Conservation (phyloP, 2,113 vertebrate genomes). For the Himantopus leucocephalus region DNA sequence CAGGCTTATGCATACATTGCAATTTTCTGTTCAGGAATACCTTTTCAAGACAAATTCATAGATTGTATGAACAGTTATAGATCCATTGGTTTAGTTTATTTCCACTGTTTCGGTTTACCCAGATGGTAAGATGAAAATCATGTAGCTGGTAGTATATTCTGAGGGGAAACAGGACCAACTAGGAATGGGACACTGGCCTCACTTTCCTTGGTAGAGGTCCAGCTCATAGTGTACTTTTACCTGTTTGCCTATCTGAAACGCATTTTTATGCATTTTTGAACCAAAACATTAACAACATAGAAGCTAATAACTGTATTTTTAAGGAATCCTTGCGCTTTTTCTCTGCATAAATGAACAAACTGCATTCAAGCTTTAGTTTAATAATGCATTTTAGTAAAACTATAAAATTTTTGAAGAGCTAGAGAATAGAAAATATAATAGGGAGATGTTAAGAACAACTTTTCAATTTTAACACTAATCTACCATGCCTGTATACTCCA, state of each 20-base stretch:
- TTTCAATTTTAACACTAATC: neutral
- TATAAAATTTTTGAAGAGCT: neutral
- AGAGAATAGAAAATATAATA: neutral
- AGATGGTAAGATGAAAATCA: neutral
- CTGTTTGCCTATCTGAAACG: neutral
- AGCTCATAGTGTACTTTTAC: neutral
- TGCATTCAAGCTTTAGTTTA: neutral
- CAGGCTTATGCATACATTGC: rapidly evolving
- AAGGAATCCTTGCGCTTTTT: neutral
- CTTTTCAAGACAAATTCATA: neutral
- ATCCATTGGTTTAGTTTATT: neutral
- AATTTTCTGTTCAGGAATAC: neutral
- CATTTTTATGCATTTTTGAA: neutral
- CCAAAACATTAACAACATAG: neutral
- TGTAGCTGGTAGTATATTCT: neutral
- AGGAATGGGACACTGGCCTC: neutral
- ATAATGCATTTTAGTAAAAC: neutral
- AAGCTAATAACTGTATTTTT: neutral
- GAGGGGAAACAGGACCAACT: neutral
- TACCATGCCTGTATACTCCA: neutral
- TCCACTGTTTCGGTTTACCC: neutral
- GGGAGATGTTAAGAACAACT: neutral
- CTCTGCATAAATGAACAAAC: neutral
- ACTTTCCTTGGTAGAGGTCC: neutral
- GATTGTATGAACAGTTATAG: neutral